A percentile compares a stretch with the other conserved stretches of the same genome.
Conservation (phyloP, 2,888 invertebrate species). For the Ophion slaviceki region DNA sequence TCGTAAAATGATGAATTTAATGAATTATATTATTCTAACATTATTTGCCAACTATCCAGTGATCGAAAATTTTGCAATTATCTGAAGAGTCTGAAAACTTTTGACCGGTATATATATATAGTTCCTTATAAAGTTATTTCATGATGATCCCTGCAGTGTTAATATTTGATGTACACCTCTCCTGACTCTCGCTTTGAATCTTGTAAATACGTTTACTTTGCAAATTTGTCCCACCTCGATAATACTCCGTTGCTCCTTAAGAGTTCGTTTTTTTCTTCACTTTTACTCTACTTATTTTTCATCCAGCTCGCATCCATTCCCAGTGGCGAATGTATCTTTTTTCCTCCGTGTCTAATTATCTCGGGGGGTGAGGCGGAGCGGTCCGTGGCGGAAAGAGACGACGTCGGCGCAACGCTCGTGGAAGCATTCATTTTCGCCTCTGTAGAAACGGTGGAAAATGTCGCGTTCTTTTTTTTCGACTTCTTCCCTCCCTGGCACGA, state of each 20-base stretch:
- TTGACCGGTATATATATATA: not conserved
- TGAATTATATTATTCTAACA: too few species aligned
- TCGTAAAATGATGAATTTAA: too few species aligned
- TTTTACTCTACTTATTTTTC: not conserved
- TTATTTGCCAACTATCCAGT: too few species aligned
- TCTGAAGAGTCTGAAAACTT: too few species aligned
- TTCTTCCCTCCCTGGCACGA: conserved; percentile 30
- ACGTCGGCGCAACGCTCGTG: not conserved
- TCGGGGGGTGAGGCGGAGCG: not conserved
- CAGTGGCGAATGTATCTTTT: not conserved
- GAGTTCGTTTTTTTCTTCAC: not conserved
- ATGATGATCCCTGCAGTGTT: not conserved
- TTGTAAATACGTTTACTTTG: not conserved
- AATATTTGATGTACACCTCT: not conserved
- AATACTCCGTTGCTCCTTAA: not conserved
- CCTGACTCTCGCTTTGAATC: not conserved
- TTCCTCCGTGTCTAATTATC: not conserved
- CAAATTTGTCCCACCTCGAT: not conserved
- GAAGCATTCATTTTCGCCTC: not conserved
- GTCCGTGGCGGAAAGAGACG: not conserved
- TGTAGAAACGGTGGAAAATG: conserved; percentile 78
- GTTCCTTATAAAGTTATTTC: not conserved
- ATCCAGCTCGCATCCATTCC: not conserved
- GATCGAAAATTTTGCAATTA: too few species aligned
- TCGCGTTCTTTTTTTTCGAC: conserved; percentile 65